Base-by-base conservation (phyloP, 2,113 vertebrate genomes). In the Pampusana beccarii region DNA sequence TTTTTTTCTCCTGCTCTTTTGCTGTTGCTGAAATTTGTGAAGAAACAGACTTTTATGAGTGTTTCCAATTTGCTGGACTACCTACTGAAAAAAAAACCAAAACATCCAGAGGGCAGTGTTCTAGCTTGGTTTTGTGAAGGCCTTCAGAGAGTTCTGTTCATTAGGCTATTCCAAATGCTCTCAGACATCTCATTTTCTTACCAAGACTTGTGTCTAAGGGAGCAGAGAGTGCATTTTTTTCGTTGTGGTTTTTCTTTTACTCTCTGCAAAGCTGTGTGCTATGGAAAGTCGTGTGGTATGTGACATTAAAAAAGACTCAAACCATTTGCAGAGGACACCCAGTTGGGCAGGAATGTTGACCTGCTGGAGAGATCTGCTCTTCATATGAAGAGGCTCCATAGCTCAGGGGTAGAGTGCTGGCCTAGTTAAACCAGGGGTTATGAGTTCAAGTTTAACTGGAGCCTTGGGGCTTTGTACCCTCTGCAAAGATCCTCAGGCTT, bases 261-360 rank as follows among this genome's bases (percentile, higher is more conserved):
- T 64, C 50, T 73, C 38, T 69, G 44, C 40, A 57, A 84, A 93
- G 36, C 17, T 79, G 13, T 67, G 16, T 17, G 13, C 51, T 86
- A 14, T 28, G 71, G 31, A 20, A 90, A 73, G 36, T 58, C 0
- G 0, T 31, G 10, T n/a, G 25, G 25, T 46, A 66, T 48, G 33
- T 28, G 34, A 88, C n/a, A 56, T 19, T 51, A 40, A 65, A 83
- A 90, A 85, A 24, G 15, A 86, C 9, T 40, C 40, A 67, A 88
- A 46, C 13, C 14, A 84, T 56, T 86, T 80, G 44, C 17, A 46
- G 44, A 46, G 44, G 18, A 46, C 44, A 46, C 44, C 44, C 44
- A 46, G 44, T 46, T 46, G 18, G 44, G 44, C 44, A 46, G 44
- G 44, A 46, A 18, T 46, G 44, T 46, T 19, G 44, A 46, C 14